Conservation (phyloP, 2,797 vertebrate genomes). For the Manis javanica region DNA sequence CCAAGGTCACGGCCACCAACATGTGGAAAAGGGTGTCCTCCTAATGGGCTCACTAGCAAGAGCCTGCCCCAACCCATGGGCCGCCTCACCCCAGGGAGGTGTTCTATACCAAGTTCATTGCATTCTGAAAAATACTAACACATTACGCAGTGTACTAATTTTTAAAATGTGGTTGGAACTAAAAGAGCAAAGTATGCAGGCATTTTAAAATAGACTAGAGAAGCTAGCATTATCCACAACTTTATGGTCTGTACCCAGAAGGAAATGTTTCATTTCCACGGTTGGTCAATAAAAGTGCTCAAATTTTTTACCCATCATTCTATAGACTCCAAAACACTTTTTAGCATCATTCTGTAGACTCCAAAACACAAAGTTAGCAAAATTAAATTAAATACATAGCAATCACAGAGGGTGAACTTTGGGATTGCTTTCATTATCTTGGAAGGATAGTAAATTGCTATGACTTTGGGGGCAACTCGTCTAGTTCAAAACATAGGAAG, state of each 20-base stretch:
- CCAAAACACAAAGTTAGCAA: neutral
- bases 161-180: neutral
- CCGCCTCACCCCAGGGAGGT: neutral
- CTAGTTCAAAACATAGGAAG: neutral
- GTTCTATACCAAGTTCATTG: neutral
- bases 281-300: neutral
- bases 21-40: neutral
- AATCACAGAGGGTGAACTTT: neutral
- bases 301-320: neutral
- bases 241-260: neutral
- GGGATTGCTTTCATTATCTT: neutral
- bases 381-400: neutral
- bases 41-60: fast-evolving
- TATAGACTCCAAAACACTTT: neutral
- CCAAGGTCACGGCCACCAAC: neutral
- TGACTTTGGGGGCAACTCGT: neutral
- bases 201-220: neutral
- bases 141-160: neutral
- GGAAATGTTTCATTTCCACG: neutral
- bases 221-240: neutral
- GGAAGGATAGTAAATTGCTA: neutral
- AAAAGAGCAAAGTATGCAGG: neutral
- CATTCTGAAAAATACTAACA: neutral
- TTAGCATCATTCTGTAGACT: neutral
- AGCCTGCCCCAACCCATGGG: neutral